phyloP scores from a whole-genome alignment of 2,113 vertebrate genomes.

The Pholis gunnellus region DNA sequence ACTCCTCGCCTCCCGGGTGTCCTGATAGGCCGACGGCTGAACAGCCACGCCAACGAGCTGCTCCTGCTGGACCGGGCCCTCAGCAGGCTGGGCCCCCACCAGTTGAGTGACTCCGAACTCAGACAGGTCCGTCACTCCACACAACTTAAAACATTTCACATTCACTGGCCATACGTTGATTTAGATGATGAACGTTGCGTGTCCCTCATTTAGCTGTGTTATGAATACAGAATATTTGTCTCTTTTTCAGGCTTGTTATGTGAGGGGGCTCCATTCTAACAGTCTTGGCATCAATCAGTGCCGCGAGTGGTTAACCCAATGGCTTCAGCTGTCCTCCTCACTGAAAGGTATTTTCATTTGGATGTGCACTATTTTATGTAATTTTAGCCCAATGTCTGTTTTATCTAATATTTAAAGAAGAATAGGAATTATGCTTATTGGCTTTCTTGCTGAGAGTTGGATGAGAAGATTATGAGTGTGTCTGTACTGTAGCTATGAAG shows the following conservation, averaged over 20 bases:
- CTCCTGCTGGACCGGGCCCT: conserved; percentile 89
- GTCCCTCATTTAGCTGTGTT: neutral
- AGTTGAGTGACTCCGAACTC: conserved; percentile 88
- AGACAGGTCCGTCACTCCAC: conserved; percentile 80
- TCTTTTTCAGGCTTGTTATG: conserved; percentile 89
- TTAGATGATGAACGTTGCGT: neutral
- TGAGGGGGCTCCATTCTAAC: conserved; percentile 87
- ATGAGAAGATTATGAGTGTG: neutral
- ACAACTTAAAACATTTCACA: neutral
- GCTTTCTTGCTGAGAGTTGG: too few relatives aligned
- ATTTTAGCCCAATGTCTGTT: neutral
- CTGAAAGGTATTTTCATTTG: conserved; percentile 85
- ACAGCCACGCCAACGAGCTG: conserved; percentile 85
- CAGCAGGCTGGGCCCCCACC: conserved; percentile 82
- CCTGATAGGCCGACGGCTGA: conserved; percentile 85
- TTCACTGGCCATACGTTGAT: neutral
- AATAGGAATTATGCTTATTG: too few relatives aligned
- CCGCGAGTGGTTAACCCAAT: conserved; percentile 89
- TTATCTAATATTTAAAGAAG: neutral
- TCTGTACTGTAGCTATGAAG: neutral
- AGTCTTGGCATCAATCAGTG: conserved; percentile 80
- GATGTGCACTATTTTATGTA: neutral
- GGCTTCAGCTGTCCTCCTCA: conserved; percentile 88
- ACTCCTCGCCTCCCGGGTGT: conserved; percentile 85
- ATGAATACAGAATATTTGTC: neutral